phyloP scores from a whole-genome alignment of 2,797 vertebrate genomes.

The Gobionotothen gibberifrons region DNA sequence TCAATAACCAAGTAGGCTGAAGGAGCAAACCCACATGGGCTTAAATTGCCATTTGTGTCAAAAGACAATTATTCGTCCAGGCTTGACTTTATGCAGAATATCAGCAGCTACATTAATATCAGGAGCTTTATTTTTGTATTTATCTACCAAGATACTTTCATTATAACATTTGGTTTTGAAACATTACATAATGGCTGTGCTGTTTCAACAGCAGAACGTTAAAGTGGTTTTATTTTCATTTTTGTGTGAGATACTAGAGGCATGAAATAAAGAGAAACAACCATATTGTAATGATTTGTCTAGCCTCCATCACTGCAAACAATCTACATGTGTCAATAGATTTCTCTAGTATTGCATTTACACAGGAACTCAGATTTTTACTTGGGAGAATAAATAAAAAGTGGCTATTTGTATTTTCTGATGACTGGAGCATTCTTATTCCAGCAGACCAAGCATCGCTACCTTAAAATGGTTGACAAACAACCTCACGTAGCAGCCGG shows the following conservation, averaged over 20 bases:
- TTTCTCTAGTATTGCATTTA: no score
- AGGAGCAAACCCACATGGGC: rapidly evolving
- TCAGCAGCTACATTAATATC: neutral
- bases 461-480: slow-evolving; percentile 1
- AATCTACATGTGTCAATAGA: neutral
- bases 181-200: neutral
- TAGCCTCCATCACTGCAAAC: neutral
- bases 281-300: neutral
- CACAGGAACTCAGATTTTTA: no score
- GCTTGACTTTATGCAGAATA: neutral
- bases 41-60: no score
- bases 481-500: neutral
- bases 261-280: neutral
- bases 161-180: neutral
- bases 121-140: neutral
- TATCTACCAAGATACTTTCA: neutral
- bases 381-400: no score
- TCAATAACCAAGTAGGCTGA: neutral
- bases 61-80: neutral
- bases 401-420: neutral
- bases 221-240: neutral
- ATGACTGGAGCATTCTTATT: neutral
- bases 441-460: neutral
- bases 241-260: neutral
- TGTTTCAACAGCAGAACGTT: neutral